A percentile compares a stretch with the other conserved stretches of the same genome.
Conservation (phyloP, 2,888 invertebrate genomes). For the Luffia ferchaultella region DNA sequence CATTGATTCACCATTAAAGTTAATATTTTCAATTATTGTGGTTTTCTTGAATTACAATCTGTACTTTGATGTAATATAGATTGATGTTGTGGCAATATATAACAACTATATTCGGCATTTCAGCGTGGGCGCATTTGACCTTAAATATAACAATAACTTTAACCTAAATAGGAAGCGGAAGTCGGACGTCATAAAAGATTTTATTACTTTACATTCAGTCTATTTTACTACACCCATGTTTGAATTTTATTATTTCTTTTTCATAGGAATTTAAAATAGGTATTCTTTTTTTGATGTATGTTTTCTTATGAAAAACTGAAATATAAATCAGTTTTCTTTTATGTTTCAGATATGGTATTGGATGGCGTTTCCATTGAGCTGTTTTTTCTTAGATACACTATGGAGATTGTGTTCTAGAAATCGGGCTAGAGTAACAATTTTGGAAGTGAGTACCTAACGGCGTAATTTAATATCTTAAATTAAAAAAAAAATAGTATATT, state of each 20-base stretch:
- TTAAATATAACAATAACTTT: not conserved
- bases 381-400: constrained; percentile 40
- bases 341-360: constrained; percentile 49
- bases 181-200: not conserved
- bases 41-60: too few relatives aligned
- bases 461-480: not conserved
- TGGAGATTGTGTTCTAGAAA: constrained; percentile 52
- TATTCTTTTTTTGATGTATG: too few relatives aligned
- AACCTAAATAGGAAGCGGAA: not conserved
- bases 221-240: not conserved
- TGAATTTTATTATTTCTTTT: not conserved
- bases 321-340: not conserved
- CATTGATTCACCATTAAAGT: too few relatives aligned
- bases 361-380: constrained; percentile 43
- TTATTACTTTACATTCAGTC: not conserved
- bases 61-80: too few relatives aligned
- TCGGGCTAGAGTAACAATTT: constrained; percentile 32
- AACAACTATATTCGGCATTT: not conserved
- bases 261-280: not conserved
- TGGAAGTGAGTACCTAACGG: constrained; percentile 31
- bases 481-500: constrained; percentile 15
- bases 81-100: not conserved
- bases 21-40: too few relatives aligned
- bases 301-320: too few relatives aligned
- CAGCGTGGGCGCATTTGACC: not conserved